Base-by-base conservation (phyloP, 2,797 vertebrate genomes). In the Champsocephalus esox region DNA sequence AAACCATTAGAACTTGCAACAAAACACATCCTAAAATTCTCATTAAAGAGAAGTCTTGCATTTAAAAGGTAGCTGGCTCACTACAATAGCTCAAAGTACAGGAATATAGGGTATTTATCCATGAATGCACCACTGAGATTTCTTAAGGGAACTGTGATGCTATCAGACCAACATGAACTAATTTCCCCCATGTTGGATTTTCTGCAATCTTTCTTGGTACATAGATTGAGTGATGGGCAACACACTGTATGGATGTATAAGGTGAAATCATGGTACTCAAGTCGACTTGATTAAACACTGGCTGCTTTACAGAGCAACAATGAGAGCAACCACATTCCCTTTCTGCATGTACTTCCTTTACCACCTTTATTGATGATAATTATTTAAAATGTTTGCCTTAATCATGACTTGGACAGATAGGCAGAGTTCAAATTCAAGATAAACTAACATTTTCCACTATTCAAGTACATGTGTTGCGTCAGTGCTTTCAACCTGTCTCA, bases 51-150 rank as follows among this genome's bases (percentile, higher is more conserved):
- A 1, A 32, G 10, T 55, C 28, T 9, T 55, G 28, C 52, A 32
- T 9, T 32, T 32, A 28, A 28, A 28, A 28, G 4, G 14, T 24
- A 52, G 62, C 21, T 21, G 21, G 0, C 34, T 16, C 13, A 19
- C 34, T 52, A 10, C 32, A 28, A 66, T 9, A 19, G 24, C 41
- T 9, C 41, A 54, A 21, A 66, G 38, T 54, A 59, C 55, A 72
- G 45, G 55, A n/a, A 44, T 10, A 12, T 21, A 61, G 16, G 41
- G 57, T 11, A 38, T 51, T 19, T 19, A 19, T 19, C 76, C 66
- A 69, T 82, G 73, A 79, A 80, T 61, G 73, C 56, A 72, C 63
- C 58, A 14, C 68, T 80, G 78, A 57, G 13, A 80, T 76, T 75
- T 80, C 67, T 80, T 62, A 43, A 38, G 50, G 72, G 58, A 52